Evolutionary conservation across 2,888 invertebrate species (phyloP).

Genomic region (Perdita meconis): DNA sequence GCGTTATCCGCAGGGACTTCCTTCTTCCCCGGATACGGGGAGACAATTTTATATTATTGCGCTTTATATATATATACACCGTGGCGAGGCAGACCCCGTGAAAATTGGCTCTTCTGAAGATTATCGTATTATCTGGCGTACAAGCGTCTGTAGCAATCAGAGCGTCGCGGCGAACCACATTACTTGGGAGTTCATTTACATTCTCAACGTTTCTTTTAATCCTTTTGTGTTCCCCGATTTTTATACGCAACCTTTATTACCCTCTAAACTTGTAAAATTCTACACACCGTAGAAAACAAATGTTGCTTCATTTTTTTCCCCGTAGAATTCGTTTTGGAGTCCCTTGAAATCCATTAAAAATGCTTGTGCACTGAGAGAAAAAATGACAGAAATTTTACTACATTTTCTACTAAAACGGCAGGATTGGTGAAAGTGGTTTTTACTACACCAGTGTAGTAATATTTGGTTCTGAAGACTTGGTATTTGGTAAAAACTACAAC

Average conservation of each 20-base stretch:
- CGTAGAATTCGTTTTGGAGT: too few relatives aligned
- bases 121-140: conserved; percentile 62
- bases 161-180: conserved; percentile 3
- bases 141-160: conserved; percentile 36
- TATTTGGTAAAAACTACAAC: too few relatives aligned
- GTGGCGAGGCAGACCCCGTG: conserved; percentile 29
- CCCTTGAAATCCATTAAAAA: too few relatives aligned
- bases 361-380: too few relatives aligned
- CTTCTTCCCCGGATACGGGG: conserved; percentile 52
- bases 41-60: conserved; percentile 71
- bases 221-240: not conserved
- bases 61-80: conserved; percentile 52
- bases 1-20: conserved; percentile 61
- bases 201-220: not conserved
- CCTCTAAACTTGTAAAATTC: too few relatives aligned
- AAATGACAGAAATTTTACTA: too few relatives aligned
- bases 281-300: too few relatives aligned
- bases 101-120: conserved; percentile 66
- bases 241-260: not conserved
- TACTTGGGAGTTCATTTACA: conserved; percentile 24
- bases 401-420: too few relatives aligned
- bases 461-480: too few relatives aligned
- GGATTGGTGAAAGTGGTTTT: too few relatives aligned
- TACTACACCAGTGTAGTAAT: too few relatives aligned
- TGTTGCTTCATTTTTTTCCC: too few relatives aligned